phyloP scores from a whole-genome alignment of 1,140 invertebrate species.

The Euura saliciscinereae region DNA sequence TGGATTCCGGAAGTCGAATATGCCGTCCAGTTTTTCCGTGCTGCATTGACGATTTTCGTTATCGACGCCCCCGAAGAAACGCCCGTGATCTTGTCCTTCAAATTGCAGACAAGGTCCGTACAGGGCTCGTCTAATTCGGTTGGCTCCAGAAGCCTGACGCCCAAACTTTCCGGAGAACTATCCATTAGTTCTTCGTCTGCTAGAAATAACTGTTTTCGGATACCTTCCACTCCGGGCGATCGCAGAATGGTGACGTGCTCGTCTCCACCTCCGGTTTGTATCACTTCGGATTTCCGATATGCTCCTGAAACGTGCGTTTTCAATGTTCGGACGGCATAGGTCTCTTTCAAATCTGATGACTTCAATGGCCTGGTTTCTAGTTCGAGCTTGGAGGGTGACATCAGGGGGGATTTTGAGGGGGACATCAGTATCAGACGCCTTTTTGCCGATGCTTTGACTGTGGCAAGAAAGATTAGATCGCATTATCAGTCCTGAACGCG shows the following conservation, averaged over 20 bases:
- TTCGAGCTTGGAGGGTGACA: slow-evolving; percentile 38
- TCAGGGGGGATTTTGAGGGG: slow-evolving; percentile 37
- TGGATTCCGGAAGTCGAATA: too few species aligned
- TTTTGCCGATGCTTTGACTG: slow-evolving; percentile 35
- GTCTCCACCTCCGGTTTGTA: slow-evolving; percentile 35
- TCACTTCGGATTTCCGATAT: slow-evolving; percentile 31
- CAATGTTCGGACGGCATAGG: slow-evolving; percentile 21
- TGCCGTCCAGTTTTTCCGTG: not conserved
- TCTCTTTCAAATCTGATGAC: slow-evolving; percentile 25
- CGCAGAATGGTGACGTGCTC: slow-evolving; percentile 35
- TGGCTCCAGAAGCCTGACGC: slow-evolving; percentile 1
- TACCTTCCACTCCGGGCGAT: slow-evolving; percentile 11
- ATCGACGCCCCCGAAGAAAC: not conserved
- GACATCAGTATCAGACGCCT: slow-evolving; percentile 43
- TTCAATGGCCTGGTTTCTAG: slow-evolving; percentile 30
- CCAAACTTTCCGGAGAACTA: slow-evolving; percentile 12
- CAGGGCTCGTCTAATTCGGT: not conserved
- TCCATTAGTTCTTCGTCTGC: slow-evolving; percentile 11
- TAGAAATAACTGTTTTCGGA: slow-evolving; percentile 14
- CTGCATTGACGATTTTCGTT: not conserved
- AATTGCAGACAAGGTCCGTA: not conserved
- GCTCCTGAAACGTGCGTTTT: slow-evolving; percentile 30
- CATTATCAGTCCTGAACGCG: not conserved
- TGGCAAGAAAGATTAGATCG: slow-evolving; percentile 13
- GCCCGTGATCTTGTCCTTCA: not conserved